A percentile compares a stretch with the other conserved stretches of the same genome.
These are phyloP conservation scores for Podarcis cretensis DNA, from an alignment of 2,113 vertebrate species.

Conservation along the genomic window DNA sequence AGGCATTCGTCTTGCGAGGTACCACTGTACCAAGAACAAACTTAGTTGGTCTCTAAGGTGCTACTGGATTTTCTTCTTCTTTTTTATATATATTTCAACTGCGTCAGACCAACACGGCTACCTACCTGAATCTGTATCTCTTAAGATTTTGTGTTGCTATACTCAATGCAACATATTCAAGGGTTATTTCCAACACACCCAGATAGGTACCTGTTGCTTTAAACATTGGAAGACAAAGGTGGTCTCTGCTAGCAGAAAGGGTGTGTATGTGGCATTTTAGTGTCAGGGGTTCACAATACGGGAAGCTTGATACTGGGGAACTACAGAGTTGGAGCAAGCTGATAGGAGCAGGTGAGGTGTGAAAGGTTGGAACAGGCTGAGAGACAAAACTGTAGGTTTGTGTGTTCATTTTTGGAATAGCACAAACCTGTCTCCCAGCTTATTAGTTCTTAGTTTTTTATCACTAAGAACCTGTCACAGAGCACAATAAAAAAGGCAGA, in stretches of 20 bases:
- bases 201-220: background rate
- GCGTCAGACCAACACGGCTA: background rate
- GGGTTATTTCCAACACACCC: background rate
- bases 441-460: background rate
- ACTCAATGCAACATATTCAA: background rate
- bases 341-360: too few species aligned
- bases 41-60: too few species aligned
- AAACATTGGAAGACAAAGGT: background rate
- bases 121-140: background rate
- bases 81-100: too few species aligned
- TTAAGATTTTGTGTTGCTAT: background rate
- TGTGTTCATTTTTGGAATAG: background rate
- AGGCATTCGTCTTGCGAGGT: too few species aligned
- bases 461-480: too few species aligned
- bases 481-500: background rate
- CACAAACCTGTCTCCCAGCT: background rate
- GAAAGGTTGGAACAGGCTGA: too few species aligned
- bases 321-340: too few species aligned
- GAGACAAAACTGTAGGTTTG: background rate
- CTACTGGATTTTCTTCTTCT: too few species aligned
- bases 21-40: too few species aligned
- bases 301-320: background rate
- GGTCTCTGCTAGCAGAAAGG: background rate
- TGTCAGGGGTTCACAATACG: background rate
- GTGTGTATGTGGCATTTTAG: background rate